Percentiles rank a stretch among this genome's conserved stretches.
Evolutionary conservation across 1,140 invertebrate genomes (phyloP).

Genomic region (Lamellibrachia luymesi): DNA sequence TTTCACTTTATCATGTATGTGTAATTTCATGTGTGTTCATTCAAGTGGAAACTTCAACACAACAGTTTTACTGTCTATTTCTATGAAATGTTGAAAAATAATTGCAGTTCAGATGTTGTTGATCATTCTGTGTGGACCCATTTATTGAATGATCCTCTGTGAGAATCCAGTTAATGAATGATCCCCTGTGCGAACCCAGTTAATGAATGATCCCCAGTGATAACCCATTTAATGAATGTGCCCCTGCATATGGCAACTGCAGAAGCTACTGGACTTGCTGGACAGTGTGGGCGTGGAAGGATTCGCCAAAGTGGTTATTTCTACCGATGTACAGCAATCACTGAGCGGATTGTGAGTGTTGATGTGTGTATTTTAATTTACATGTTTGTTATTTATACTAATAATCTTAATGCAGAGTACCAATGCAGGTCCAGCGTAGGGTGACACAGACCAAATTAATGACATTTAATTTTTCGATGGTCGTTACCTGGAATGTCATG

Average conservation of each 20-base stretch:
- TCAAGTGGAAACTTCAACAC: too few species aligned
- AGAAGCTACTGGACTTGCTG: conserved; percentile 79
- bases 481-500: too few species aligned
- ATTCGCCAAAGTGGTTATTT: conserved; percentile 91
- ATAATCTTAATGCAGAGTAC: not conserved
- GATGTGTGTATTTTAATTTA: not conserved
- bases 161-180: too few species aligned
- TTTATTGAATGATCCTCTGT: too few species aligned
- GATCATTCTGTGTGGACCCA: not conserved
- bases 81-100: too few species aligned
- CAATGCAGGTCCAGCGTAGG: too few species aligned
- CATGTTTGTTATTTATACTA: not conserved
- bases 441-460: too few species aligned
- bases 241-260: conserved; percentile 33
- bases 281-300: conserved; percentile 94
- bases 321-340: conserved; percentile 79
- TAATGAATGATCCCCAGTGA: not conserved
- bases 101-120: not conserved
- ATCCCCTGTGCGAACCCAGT: too few species aligned
- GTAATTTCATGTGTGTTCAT: too few species aligned
- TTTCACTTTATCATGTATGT: too few species aligned
- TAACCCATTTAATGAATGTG: not conserved
- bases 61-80: too few species aligned
- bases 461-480: too few species aligned
- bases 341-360: conserved; percentile 62